These are phyloP conservation scores for Aleiodes sp. DNA, from an alignment of 1,140 invertebrate species.

Conservation along the genomic window DNA sequence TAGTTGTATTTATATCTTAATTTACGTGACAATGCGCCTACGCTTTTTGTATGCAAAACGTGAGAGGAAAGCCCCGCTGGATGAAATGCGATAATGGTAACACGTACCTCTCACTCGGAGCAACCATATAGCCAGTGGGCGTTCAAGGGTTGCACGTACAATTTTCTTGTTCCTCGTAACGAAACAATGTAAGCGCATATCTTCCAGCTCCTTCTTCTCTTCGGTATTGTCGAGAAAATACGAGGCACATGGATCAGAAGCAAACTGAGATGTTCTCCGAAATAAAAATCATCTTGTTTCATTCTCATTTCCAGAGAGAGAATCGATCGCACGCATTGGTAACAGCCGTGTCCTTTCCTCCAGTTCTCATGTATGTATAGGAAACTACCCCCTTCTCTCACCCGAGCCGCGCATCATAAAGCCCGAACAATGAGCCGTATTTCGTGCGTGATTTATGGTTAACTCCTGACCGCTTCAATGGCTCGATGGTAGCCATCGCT, in stretches of 20 bases:
- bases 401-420: constrained; percentile 24
- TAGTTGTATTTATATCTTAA: constrained; percentile 40
- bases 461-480: constrained; percentile 1
- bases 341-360: not conserved
- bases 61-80: not conserved
- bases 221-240: not conserved
- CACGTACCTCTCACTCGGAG: constrained; percentile 2
- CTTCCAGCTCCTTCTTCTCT: not conserved
- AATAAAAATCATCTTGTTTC: not conserved
- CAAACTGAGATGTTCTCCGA: constrained; percentile 1
- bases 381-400: not conserved
- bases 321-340: constrained; percentile 3
- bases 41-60: constrained; percentile 42
- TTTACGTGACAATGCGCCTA: constrained; percentile 39
- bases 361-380: constrained; percentile 7
- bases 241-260: not conserved
- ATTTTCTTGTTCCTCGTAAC: not conserved
- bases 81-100: constrained; percentile 35
- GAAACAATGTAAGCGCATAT: constrained; percentile 33
- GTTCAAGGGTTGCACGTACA: constrained; percentile 35
- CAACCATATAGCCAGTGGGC: constrained; percentile 23
- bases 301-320: not conserved
- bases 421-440: constrained; percentile 26
- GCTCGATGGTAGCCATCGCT: not conserved
- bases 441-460: constrained; percentile 28